Percentiles rank a stretch among this genome's conserved stretches.
phyloP scores from a whole-genome alignment of 64 coral and sea anemone species.

The Actinia equina region DNA sequence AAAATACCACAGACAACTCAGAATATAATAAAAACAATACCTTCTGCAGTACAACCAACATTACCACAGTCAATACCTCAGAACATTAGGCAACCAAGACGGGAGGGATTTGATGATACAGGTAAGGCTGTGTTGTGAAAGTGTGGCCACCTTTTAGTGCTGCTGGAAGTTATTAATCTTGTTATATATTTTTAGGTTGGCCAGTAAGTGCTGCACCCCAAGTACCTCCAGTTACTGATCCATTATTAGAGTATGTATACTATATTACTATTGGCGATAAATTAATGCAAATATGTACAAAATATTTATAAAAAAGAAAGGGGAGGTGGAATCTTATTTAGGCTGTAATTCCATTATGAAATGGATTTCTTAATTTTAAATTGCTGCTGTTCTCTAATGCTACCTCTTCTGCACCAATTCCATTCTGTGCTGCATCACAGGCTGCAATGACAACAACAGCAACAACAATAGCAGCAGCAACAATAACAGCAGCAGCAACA shows the following conservation, averaged over 20 bases:
- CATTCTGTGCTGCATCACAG: neutral
- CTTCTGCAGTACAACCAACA: neutral
- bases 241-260: neutral
- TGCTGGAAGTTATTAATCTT: neutral
- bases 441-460: too few relatives aligned
- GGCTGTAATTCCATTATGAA: too few relatives aligned
- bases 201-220: neutral
- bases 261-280: too few relatives aligned
- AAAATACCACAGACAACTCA: conserved; percentile 14
- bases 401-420: neutral
- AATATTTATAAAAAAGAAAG: too few relatives aligned
- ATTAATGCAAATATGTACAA: too few relatives aligned
- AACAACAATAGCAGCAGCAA: too few relatives aligned
- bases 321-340: too few relatives aligned
- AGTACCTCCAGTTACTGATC: neutral
- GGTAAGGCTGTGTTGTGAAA: neutral
- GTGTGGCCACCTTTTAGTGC: too few relatives aligned
- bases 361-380: too few relatives aligned
- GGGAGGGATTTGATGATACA: neutral
- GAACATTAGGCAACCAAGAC: neutral
- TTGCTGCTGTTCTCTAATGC: too few relatives aligned
- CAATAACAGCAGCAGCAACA: too few relatives aligned
- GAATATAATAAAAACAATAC: neutral
- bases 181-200: neutral
- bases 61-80: neutral